A percentile compares a stretch with the other conserved stretches of the same genome.
Conservation (phyloP, 2,113 vertebrate genomes). For the Lagopus muta region DNA sequence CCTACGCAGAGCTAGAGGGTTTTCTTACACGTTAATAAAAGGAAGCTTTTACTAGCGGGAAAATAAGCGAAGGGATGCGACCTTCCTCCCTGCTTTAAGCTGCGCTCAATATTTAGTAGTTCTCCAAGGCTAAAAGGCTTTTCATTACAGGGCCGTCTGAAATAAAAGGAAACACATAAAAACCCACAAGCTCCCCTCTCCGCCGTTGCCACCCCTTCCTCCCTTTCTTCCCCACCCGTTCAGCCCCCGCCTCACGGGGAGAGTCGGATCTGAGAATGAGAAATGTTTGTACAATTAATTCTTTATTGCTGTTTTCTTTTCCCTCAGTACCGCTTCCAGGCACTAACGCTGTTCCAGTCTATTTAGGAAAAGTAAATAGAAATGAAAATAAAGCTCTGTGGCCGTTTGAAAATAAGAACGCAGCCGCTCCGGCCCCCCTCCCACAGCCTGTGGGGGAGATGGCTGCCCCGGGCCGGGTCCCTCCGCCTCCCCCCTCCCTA, state of each 20-base stretch:
- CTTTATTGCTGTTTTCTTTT: conserved; percentile 22
- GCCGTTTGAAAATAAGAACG: neutral
- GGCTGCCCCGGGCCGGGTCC: neutral
- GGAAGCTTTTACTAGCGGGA: conserved; percentile 34
- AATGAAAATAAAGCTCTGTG: neutral
- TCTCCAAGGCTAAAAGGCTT: conserved; percentile 26
- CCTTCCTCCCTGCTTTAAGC: conserved; percentile 15
- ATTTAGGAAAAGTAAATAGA: neutral
- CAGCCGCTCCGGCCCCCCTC: neutral
- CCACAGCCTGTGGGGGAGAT: accelerated
- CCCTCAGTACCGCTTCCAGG: neutral
- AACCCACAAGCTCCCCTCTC: conserved; percentile 1
- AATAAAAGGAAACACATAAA: conserved; percentile 56
- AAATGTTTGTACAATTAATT: conserved; percentile 67
- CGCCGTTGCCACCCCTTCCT: conserved; percentile 13
- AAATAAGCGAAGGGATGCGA: conserved; percentile 46
- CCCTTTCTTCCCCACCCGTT: conserved; percentile 8
- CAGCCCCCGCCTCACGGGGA: conserved; percentile 21
- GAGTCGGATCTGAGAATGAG: conserved; percentile 50
- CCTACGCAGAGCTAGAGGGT: neutral
- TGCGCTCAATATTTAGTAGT: conserved; percentile 47
- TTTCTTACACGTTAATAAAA: conserved; percentile 47
- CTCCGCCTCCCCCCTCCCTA: neutral
- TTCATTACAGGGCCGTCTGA: neutral
- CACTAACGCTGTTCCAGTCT: neutral